Evolutionary conservation across 2,113 vertebrate genomes (phyloP).

Genomic region (Alligator mississippiensis): DNA sequence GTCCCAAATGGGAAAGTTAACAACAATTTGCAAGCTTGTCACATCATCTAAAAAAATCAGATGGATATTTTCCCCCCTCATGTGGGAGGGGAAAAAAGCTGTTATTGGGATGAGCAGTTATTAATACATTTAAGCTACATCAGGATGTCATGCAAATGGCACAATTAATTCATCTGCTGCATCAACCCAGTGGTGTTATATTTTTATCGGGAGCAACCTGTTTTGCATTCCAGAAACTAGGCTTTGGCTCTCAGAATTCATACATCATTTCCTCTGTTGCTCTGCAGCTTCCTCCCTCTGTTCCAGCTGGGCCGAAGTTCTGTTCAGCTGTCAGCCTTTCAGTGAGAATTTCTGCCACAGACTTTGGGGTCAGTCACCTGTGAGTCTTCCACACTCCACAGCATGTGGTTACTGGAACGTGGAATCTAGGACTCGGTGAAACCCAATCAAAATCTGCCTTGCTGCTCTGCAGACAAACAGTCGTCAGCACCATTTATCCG

Average conservation of each 20-base stretch:
- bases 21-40: conserved; percentile 65
- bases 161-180: conserved; percentile 60
- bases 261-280: conserved; percentile 21
- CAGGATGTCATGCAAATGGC: conserved; percentile 60
- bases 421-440: neutral
- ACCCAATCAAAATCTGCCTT: neutral
- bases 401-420: conserved; percentile 58
- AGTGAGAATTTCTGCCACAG: conserved; percentile 27
- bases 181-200: conserved; percentile 27
- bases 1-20: conserved; percentile 67
- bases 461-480: neutral
- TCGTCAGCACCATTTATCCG: fast-evolving
- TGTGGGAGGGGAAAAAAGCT: conserved; percentile 37
- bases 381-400: conserved; percentile 76
- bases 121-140: conserved; percentile 57
- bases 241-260: neutral
- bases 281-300: neutral
- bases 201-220: conserved; percentile 53
- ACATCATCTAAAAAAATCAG: conserved; percentile 67
- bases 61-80: conserved; percentile 57
- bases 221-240: neutral
- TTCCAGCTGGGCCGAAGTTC: conserved; percentile 63
- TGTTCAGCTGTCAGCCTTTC: conserved; percentile 77
- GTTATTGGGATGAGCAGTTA: conserved; percentile 56
- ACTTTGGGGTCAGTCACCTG: conserved; percentile 74